These are phyloP conservation scores for Periophthalmus magnuspinnatus DNA, from an alignment of 2,797 vertebrate genomes.

Conservation along the genomic window DNA sequence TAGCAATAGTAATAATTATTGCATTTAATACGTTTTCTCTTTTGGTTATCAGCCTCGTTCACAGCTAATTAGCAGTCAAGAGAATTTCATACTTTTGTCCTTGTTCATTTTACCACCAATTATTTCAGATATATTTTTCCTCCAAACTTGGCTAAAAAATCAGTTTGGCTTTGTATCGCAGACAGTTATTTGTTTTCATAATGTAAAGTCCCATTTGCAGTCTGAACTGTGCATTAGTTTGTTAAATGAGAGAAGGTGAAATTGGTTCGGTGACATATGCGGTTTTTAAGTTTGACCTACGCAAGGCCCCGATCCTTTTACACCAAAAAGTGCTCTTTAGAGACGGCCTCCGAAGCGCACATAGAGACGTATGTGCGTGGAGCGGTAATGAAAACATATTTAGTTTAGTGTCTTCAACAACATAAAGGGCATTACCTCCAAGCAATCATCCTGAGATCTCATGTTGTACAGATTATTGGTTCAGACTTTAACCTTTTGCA, in stretches of 20 bases:
- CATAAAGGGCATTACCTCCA: slow-evolving; percentile 4
- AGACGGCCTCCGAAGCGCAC: background rate
- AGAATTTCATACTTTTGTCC: slow-evolving; percentile 72
- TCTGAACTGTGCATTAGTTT: slow-evolving; percentile 15
- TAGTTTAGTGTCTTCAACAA: slow-evolving; percentile 13
- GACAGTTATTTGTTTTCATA: slow-evolving; percentile 5
- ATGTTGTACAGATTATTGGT: slow-evolving; percentile 6
- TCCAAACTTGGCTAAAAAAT: slow-evolving; percentile 42
- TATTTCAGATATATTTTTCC: slow-evolving; percentile 46
- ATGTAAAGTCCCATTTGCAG: slow-evolving; percentile 7
- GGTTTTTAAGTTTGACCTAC: slow-evolving; percentile 17
- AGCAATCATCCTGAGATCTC: slow-evolving; percentile 8
- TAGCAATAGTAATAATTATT: slow-evolving; percentile 82
- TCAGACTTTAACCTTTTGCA: slow-evolving; percentile 11
- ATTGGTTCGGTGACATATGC: slow-evolving; percentile 14
- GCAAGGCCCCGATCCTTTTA: slow-evolving; percentile 11
- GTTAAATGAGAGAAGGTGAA: slow-evolving; percentile 15
- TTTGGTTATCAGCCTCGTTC: slow-evolving; percentile 75
- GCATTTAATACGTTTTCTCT: slow-evolving; percentile 79
- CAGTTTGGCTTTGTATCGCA: slow-evolving; percentile 16
- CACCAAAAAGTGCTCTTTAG: slow-evolving; percentile 19
- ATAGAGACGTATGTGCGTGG: background rate
- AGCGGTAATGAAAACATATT: slow-evolving; percentile 7
- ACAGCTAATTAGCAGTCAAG: slow-evolving; percentile 74
- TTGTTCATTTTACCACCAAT: slow-evolving; percentile 57